Evolutionary conservation across 2,113 vertebrate genomes (phyloP).

Genomic region (Ctenomys sociabilis): DNA sequence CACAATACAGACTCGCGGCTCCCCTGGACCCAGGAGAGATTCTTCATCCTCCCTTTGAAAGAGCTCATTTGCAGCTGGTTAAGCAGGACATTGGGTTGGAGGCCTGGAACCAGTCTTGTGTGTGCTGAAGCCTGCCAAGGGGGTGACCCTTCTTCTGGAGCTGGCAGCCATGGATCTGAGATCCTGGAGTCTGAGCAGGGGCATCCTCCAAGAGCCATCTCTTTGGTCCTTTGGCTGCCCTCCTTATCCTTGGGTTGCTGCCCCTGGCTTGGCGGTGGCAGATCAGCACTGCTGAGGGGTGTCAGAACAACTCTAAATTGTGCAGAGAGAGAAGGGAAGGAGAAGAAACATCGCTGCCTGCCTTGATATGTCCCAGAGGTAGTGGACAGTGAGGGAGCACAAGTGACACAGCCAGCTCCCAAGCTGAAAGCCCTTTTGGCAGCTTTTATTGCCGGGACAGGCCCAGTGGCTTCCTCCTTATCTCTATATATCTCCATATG

Average conservation of each 20-base stretch:
- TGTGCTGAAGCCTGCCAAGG: not conserved
- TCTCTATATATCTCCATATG: not conserved
- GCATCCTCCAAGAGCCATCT: not conserved
- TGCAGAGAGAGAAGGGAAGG: too few species aligned
- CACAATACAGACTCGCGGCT: not conserved
- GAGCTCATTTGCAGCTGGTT: constrained; percentile 30
- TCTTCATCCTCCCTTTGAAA: constrained; percentile 56
- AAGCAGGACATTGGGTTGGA: constrained; percentile 48
- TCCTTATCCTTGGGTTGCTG: not conserved
- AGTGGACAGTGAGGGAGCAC: not conserved
- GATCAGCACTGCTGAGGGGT: not conserved
- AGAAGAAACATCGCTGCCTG: not conserved
- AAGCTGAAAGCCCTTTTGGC: not conserved
- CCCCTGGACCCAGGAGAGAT: constrained; percentile 36
- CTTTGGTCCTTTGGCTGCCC: not conserved
- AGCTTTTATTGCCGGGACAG: not conserved
- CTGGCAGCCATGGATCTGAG: not conserved
- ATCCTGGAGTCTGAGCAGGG: not conserved
- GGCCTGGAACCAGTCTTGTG: not conserved
- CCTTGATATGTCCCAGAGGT: not conserved
- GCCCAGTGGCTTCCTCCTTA: not conserved
- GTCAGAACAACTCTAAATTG: not conserved
- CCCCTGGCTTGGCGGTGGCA: not conserved
- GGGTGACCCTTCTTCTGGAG: not conserved
- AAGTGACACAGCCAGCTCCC: fast-evolving